A percentile compares a stretch with the other conserved stretches of the same genome.
These are phyloP conservation scores for Tenualosa thibaudeaui DNA, from an alignment of 2,797 vertebrate genomes.

Conservation along the genomic window DNA sequence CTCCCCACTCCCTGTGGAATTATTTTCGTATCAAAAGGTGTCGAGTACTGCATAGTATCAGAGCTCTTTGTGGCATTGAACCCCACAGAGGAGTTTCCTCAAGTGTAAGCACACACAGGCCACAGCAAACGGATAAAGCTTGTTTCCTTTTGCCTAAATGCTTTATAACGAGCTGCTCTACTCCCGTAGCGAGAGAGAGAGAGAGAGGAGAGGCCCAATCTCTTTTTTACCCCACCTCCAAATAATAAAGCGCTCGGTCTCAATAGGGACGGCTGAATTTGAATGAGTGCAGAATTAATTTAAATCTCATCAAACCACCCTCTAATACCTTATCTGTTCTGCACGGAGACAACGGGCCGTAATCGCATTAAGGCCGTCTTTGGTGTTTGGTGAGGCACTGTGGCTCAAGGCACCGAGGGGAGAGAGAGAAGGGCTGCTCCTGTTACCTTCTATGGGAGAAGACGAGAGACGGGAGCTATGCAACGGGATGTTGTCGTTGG, in stretches of 20 bases:
- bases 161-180: conserved; percentile 20
- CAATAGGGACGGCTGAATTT: conserved; percentile 61
- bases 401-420: conserved; percentile 17
- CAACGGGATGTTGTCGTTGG: conserved; percentile 65
- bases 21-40: conserved; percentile 25
- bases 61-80: conserved; percentile 19
- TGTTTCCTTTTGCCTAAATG: conserved; percentile 23
- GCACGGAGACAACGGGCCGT: conserved; percentile 71
- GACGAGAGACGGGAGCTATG: conserved; percentile 68
- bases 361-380: conserved; percentile 63
- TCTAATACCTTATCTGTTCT: conserved; percentile 73
- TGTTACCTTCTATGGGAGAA: conserved; percentile 67
- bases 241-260: conserved; percentile 65
- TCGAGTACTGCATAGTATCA: conserved; percentile 22
- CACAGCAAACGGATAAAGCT: conserved; percentile 10
- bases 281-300: conserved; percentile 74
- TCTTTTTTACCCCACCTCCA: conserved; percentile 42
- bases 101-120: not conserved
- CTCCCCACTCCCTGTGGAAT: not conserved
- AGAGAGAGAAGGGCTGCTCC: conserved; percentile 22
- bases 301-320: conserved; percentile 73
- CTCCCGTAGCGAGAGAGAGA: conserved; percentile 23
- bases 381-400: conserved; percentile 37
- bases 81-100: conserved; percentile 15
- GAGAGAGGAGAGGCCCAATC: conserved; percentile 33